Evolutionary conservation across 2,888 invertebrate genomes (phyloP).

Genomic region (Hirtodrosophila duncani): DNA sequence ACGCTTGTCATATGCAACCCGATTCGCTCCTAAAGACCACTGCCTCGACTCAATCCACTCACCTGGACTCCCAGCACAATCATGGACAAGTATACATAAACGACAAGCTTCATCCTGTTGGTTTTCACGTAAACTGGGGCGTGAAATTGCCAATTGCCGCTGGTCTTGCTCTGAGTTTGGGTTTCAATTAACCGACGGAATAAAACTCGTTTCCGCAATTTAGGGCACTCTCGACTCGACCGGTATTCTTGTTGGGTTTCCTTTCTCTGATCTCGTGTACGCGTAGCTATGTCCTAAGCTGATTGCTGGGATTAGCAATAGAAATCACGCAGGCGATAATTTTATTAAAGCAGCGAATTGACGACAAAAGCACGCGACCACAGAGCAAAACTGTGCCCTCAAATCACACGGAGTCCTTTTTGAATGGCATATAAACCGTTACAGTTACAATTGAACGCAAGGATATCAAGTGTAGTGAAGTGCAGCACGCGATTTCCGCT

Average conservation of each 20-base stretch:
- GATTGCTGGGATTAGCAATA: constrained; percentile 44
- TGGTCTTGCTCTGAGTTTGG: constrained; percentile 4
- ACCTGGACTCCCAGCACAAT: constrained; percentile 77
- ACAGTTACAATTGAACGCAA: constrained; percentile 17
- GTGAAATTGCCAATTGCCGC: constrained; percentile 41
- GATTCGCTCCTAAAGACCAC: background rate
- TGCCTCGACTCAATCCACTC: constrained; percentile 43
- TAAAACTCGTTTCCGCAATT: no score
- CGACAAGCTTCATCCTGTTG: constrained; percentile 74
- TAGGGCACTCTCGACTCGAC: no score
- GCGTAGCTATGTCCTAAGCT: constrained; percentile 22
- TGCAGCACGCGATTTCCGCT: constrained; percentile 35
- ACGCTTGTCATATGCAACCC: constrained; percentile 2
- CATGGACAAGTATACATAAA: constrained; percentile 75
- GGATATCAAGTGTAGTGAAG: constrained; percentile 14
- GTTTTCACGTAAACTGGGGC: constrained; percentile 20
- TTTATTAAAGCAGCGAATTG: constrained; percentile 53
- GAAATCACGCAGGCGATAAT: constrained; percentile 48
- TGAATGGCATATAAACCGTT: constrained; percentile 50
- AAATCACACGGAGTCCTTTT: constrained; percentile 16
- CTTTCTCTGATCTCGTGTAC: constrained; percentile 20
- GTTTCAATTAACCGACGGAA: constrained; percentile 52
- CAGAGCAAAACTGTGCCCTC: no score
- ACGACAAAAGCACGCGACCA: constrained; percentile 23
- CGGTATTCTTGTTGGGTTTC: background rate